These are phyloP conservation scores for Piezodorus guildinii DNA, from an alignment of 1,140 invertebrate genomes.

Conservation along the genomic window DNA sequence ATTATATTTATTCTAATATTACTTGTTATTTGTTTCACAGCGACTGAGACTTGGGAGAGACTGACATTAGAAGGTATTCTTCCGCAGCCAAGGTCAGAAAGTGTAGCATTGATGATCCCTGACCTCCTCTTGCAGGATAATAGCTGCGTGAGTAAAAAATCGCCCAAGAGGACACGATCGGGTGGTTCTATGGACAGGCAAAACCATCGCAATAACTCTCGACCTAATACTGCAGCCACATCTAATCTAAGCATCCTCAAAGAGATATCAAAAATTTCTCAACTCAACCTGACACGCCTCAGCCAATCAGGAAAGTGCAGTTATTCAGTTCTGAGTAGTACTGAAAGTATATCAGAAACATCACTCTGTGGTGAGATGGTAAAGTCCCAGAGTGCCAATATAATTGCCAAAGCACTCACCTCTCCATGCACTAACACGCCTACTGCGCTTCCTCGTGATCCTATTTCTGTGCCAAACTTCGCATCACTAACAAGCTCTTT, in stretches of 20 bases:
- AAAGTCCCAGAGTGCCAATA: constrained; percentile 49
- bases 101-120: constrained; percentile 45
- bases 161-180: constrained; percentile 25
- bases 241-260: constrained; percentile 44
- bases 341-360: constrained; percentile 28
- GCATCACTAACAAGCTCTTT: constrained; percentile 36
- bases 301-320: constrained; percentile 53
- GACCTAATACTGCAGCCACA: constrained; percentile 23
- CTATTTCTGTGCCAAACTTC: constrained; percentile 65
- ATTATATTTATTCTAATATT: not conserved
- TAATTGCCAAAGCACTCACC: constrained; percentile 35
- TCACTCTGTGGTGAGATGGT: constrained; percentile 36
- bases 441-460: constrained; percentile 47
- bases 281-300: constrained; percentile 55
- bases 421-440: constrained; percentile 24
- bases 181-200: constrained; percentile 27
- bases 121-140: constrained; percentile 38
- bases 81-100: constrained; percentile 58
- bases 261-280: constrained; percentile 60
- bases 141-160: constrained; percentile 11
- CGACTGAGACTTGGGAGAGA: constrained; percentile 63
- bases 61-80: constrained; percentile 51
- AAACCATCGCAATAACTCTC: not conserved
- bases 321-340: constrained; percentile 50
- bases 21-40: constrained; percentile 37